Evolutionary conservation across 2,113 vertebrate genomes (phyloP), one percentile per base, ranked within the genome.

Genomic region (Melanotaenia duboulayi): DNA sequence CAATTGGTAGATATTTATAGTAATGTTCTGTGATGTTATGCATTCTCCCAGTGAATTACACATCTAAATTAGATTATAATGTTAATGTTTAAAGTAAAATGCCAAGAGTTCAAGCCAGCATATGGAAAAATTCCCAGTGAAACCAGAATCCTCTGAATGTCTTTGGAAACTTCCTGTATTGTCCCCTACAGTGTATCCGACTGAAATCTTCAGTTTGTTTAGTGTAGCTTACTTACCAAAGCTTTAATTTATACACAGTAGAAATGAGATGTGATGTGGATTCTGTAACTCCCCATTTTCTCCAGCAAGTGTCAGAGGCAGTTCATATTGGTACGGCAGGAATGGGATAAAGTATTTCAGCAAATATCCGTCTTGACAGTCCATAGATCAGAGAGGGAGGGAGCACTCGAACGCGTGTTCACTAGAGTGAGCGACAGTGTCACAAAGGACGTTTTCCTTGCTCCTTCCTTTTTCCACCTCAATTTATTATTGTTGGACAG

Each of bases 341-440:
- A 69, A 88, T 84, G 32, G 83, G 71, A 88, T 74, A 84, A 91
- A 70, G 57, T 90, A 90, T 89, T 92, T 90, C 78, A 70, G 48
- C 76, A 85, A 76, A 71, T 85, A 90, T 89, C 69, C 58, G 79
- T 91, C 74, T 63, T 92, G 88, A 86, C 80, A 89, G 48, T 87
- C 89, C 88, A 88, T 92, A 90, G 85, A 93, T 91, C 78, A 86
- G 70, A 75, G 75, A 71, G 65, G 62, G 62, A 75, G 91, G 56
- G 57, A 40, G 68, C 69, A 84, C 90, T 70, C 74, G 78, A 90
- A 25, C 62, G 67, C 42, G 54, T 88, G 81, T 75, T 84, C 76
- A 87, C 78, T 79, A 75, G 87, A 84, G 85, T 72, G 89, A 91
- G 82, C 9, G 63, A 72, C 50, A n/a, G 57, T 74, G 90, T 73